Base-by-base conservation (phyloP, 2,888 invertebrate species). In the Anorthoa munda region DNA sequence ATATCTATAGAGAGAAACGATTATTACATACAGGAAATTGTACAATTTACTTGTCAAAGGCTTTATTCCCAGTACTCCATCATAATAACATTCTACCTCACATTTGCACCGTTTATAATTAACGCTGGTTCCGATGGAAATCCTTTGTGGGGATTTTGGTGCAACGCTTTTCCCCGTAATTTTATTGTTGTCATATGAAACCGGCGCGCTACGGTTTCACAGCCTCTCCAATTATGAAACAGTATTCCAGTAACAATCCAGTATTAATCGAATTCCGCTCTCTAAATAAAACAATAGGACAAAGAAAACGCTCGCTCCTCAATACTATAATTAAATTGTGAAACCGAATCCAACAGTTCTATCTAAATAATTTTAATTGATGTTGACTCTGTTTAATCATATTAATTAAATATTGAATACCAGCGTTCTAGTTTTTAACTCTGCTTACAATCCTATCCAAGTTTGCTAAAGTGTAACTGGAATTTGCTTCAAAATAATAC, bases 261-360 rank as follows among this genome's bases (percentile, higher is more conserved):
- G n/a, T n/a, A 70, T 72, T 79, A 71, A 75, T 70, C 56, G 64
- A 79, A 81, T 66, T 75, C 61, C 60, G 46, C 59, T 74, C 23
- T 60, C 50, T 64, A 75, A 66, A 71, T 66, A 72, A n/a, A 65
- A 83, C 72, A 83, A 83, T 58, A 45, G 67, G 60, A 78, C 83
- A 78, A 78, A 64, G 71, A 56, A 63, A 81, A 58, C 17, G 53
- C 50, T 77, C 69, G 61, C 71, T 82, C 56, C n/a, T 31, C 66
- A 67, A 79, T 72, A 72, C 60, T 60, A 31, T 72, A 72, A 79
- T 79, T 79, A 64, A 81, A 79, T 72, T 79, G 48, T 59, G 67
- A 55, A 74, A 74, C 48, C 56, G 63, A 75, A 60, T 73, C 64
- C 12, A 66, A 69, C 31, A 21, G 72, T 73, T 59, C 51, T 61